phyloP scores from a whole-genome alignment of 2,797 vertebrate species.

The Alfaro cultratus region DNA sequence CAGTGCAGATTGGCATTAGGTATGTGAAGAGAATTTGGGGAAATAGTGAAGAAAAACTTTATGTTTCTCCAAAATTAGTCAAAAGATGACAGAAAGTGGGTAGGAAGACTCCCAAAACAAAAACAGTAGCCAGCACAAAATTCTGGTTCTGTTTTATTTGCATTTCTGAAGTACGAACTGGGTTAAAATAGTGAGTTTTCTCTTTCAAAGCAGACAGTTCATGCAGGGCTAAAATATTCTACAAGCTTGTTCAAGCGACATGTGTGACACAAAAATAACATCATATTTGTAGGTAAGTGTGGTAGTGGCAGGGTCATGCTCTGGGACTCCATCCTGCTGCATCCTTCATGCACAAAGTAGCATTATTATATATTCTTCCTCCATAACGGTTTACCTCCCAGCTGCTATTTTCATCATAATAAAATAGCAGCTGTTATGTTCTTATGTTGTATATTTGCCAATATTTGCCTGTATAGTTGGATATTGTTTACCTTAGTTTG shows the following conservation, averaged over 20 bases:
- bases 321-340: not conserved
- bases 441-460: too few species aligned
- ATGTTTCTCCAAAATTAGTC: not conserved
- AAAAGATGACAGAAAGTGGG: not conserved
- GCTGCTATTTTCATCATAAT: not conserved
- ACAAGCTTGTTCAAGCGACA: not conserved
- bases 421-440: not conserved
- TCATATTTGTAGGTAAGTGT: not conserved
- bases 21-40: not conserved
- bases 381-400: not conserved
- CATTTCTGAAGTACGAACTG: not conserved
- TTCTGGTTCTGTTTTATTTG: not conserved
- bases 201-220: not conserved
- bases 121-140: not conserved
- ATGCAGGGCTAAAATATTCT: not conserved
- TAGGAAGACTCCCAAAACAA: not conserved
- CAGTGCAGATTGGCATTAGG: not conserved
- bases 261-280: not conserved
- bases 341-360: not conserved
- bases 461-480: too few species aligned
- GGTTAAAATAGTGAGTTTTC: not conserved
- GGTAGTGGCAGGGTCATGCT: not conserved
- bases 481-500: not conserved
- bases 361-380: not conserved
- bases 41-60: not conserved